Evolutionary conservation across 2,797 vertebrate species (phyloP).

Genomic region (Danio kyathit): DNA sequence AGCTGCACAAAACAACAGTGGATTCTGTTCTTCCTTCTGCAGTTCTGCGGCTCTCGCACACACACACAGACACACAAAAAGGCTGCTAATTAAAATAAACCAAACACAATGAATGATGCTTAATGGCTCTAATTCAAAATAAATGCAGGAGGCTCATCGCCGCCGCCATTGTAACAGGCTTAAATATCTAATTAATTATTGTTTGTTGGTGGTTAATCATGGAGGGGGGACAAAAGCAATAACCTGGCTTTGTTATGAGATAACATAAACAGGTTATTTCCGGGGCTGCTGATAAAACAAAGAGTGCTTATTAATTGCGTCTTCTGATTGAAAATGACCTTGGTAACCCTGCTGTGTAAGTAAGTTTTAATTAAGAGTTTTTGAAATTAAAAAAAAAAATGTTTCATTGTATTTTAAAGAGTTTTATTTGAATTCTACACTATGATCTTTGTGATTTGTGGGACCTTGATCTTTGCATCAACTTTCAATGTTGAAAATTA

Average conservation of each 20-base stretch:
- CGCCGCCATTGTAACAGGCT: slow-evolving; percentile 54
- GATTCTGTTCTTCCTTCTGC: slow-evolving; percentile 34
- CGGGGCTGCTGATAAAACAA: slow-evolving; percentile 36
- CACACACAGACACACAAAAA: slow-evolving; percentile 16
- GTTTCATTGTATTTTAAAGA: not conserved
- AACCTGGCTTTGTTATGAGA: slow-evolving; percentile 55
- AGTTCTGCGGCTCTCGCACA: slow-evolving; percentile 35
- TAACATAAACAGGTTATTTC: slow-evolving; percentile 52
- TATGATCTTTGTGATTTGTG: too few species aligned
- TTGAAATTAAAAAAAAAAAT: not conserved
- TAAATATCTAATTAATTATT: slow-evolving; percentile 66
- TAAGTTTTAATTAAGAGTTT: not conserved
- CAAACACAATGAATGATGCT: slow-evolving; percentile 63
- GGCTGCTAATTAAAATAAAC: slow-evolving; percentile 66
- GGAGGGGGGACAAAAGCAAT: slow-evolving; percentile 57
- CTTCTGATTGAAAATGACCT: slow-evolving; percentile 38
- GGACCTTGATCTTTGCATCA: too few species aligned
- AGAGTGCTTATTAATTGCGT: slow-evolving; percentile 27
- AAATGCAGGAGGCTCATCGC: slow-evolving; percentile 47
- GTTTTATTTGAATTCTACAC: not conserved
- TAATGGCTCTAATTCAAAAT: slow-evolving; percentile 61
- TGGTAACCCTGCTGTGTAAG: slow-evolving; percentile 6
- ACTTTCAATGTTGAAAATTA: too few species aligned
- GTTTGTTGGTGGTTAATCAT: slow-evolving; percentile 63
- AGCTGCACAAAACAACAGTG: slow-evolving; percentile 40